Evolutionary conservation across 2,888 invertebrate species (phyloP).

Genomic region (Idaea dimidiata): DNA sequence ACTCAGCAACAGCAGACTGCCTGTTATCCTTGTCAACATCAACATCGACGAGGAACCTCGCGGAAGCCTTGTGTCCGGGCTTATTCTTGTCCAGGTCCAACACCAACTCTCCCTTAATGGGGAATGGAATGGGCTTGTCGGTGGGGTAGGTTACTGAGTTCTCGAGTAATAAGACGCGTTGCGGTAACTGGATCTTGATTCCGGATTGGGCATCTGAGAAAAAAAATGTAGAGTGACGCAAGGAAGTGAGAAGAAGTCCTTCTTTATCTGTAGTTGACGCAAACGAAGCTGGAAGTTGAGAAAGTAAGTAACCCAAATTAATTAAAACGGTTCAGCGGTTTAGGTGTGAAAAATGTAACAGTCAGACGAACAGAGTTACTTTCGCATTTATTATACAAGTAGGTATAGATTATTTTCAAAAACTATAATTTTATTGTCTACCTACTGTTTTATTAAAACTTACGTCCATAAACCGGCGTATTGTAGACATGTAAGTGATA

Average conservation of each 20-base stretch:
- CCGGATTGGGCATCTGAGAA: slow-evolving; percentile 64
- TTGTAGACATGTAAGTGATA: slow-evolving; percentile 86
- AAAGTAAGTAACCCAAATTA: too few relatives aligned
- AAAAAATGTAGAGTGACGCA: slow-evolving; percentile 1
- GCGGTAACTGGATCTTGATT: slow-evolving; percentile 84
- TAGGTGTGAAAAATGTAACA: too few relatives aligned
- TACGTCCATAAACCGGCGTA: slow-evolving; percentile 83
- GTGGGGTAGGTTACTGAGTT: slow-evolving; percentile 71
- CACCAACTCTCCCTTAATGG: slow-evolving; percentile 82
- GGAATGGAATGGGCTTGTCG: slow-evolving; percentile 73
- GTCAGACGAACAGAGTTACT: too few relatives aligned
- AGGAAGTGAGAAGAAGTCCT: not conserved
- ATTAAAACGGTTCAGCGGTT: too few relatives aligned
- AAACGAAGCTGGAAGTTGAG: too few relatives aligned
- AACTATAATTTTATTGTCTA: not conserved
- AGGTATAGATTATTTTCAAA: not conserved
- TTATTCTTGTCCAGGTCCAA: slow-evolving; percentile 87
- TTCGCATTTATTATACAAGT: too few relatives aligned
- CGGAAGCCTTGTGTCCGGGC: slow-evolving; percentile 84
- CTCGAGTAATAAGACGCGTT: slow-evolving; percentile 84
- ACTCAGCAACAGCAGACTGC: slow-evolving; percentile 75
- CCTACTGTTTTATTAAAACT: slow-evolving; percentile 33
- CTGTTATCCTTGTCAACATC: slow-evolving; percentile 65
- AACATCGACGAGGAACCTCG: slow-evolving; percentile 78
- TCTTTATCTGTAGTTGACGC: too few relatives aligned